Base-by-base conservation (phyloP, 2,113 vertebrate genomes). In the Pteronura brasiliensis region DNA sequence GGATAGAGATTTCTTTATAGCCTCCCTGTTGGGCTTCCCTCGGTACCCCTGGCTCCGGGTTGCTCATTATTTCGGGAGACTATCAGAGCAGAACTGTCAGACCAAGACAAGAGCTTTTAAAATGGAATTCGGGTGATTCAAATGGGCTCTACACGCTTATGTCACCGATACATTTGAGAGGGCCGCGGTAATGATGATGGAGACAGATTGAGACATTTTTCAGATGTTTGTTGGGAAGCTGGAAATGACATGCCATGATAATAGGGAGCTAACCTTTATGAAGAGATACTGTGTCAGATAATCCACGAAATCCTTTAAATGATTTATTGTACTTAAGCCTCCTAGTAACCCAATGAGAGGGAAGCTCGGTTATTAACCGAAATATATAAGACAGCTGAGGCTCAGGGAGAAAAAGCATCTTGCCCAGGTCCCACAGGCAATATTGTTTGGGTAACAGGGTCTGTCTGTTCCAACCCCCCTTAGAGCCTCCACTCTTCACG, bases 401-500 rank as follows among this genome's bases (percentile, higher is more conserved):
- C 63, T 74, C 14, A 31, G 39, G 20, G 49, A 49, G 49, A 11
- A 20, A 1, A 18, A 34, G 67, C 4, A 10, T 8, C 5, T 69
- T 57, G 20, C 47, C 15, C 42, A 29, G 25, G 4, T 11, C 25
- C 52, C 14, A 20, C 3, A 18, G 27, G 42, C 9, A 39, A 0
- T 6, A 6, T 39, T 4, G 0, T 17, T 5, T 27, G 42, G 31
- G 8, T 25, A 2, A 2, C 23, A 8, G 21, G 12, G 29, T 71
- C 88, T 23, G 44, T 49, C 25, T 29, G 20, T 4, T 69, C 42
- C n/a, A 18, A 29, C 39, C 20, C 13, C 36, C 55, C 44, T 42
- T 0, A 18, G 7, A 76, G 8, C 1, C 36, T 27, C 2, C 1
- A 4, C 59, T 23, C 69, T 71, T 8, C 2, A 6, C 5, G 31